These are phyloP conservation scores for Petrocephalus sullivani DNA, from an alignment of 2,797 vertebrate species.

Conservation along the genomic window DNA sequence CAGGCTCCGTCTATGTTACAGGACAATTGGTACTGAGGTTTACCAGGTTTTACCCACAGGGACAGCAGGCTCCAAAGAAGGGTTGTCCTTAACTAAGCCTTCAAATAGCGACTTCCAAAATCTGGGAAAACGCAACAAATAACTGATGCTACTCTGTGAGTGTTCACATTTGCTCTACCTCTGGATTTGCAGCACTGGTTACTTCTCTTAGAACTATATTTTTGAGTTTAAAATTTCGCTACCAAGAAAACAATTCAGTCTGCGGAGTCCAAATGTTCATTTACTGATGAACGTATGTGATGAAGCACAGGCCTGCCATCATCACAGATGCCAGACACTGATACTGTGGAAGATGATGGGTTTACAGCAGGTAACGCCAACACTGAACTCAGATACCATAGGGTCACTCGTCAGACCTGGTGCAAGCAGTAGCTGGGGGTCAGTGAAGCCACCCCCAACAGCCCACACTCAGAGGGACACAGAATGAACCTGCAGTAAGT, in stretches of 20 bases:
- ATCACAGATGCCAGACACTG: not conserved
- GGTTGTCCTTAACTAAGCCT: not conserved
- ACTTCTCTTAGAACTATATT: not conserved
- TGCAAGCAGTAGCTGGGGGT: not conserved
- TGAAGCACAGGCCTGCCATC: not conserved
- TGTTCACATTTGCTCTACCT: not conserved
- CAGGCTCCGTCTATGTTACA: constrained; percentile 53
- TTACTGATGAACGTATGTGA: not conserved
- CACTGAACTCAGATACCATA: not conserved
- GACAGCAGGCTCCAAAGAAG: not conserved
- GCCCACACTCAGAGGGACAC: not conserved
- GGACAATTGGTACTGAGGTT: not conserved
- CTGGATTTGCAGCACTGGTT: not conserved
- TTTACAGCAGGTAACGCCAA: no score
- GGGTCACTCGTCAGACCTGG: not conserved
- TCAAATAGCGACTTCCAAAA: not conserved
- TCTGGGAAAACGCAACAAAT: not conserved
- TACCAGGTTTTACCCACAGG: not conserved
- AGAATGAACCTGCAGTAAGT: not conserved
- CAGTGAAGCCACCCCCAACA: not conserved
- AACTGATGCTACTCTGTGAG: not conserved
- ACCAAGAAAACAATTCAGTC: not conserved
- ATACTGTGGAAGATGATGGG: not conserved
- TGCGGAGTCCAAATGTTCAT: not conserved
- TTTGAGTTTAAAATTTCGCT: not conserved